Conservation (phyloP, 2,888 invertebrate species). For the Muscina levida region DNA sequence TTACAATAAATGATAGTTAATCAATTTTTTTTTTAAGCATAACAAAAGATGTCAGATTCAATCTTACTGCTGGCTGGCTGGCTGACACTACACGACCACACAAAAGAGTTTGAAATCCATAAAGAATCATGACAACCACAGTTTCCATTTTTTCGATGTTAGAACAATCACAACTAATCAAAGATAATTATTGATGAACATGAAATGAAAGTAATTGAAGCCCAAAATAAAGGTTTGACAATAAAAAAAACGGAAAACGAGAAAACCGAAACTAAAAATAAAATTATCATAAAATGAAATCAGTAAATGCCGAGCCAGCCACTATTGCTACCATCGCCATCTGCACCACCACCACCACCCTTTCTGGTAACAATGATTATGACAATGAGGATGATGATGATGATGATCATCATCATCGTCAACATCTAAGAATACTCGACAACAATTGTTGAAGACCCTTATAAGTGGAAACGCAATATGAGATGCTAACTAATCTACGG, state of each 20-base stretch:
- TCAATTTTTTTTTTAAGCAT: no score
- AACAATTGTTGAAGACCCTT: slow-evolving; percentile 6
- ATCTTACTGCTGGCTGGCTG: no score
- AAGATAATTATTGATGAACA: slow-evolving; percentile 40
- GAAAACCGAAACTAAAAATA: background rate
- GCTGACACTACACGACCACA: no score
- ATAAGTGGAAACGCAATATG: slow-evolving; percentile 14
- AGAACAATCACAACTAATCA: slow-evolving; percentile 20
- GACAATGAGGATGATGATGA: background rate
- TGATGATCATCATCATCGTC: no score
- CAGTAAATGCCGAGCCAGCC: slow-evolving; percentile 12
- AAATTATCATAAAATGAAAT: slow-evolving; percentile 33
- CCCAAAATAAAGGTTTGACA: background rate
- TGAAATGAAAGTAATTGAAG: slow-evolving; percentile 13
- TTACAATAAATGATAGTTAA: no score
- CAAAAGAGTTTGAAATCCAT: no score
- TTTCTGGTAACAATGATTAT: background rate
- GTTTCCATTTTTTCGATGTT: no score
- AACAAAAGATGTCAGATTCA: no score
- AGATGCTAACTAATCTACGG: slow-evolving; percentile 37
- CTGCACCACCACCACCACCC: slow-evolving; percentile 4
- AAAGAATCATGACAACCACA: no score
- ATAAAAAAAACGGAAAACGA: slow-evolving; percentile 3
- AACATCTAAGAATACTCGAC: background rate
- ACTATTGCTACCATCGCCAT: background rate